These are phyloP conservation scores for Rhincodon typus DNA, from an alignment of 2,797 vertebrate genomes.

Conservation along the genomic window DNA sequence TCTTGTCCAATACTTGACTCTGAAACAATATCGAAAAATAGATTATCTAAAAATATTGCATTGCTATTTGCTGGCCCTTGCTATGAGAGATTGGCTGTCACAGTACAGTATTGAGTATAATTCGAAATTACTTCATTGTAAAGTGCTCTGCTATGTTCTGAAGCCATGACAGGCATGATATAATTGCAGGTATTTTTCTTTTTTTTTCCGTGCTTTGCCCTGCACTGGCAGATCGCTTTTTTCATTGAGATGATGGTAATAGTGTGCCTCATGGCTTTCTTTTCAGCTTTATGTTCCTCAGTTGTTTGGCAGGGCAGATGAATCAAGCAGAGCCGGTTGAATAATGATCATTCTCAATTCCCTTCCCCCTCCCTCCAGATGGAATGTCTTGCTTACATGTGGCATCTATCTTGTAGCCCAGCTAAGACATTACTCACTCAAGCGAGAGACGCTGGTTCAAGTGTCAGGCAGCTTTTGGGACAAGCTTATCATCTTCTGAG, in stretches of 20 bases:
- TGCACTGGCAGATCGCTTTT: not conserved
- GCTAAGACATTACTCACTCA: conserved; percentile 21
- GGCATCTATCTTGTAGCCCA: not conserved
- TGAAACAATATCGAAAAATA: not conserved
- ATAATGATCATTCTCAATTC: not conserved
- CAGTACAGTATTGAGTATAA: not conserved
- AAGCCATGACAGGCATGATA: not conserved
- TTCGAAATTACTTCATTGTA: not conserved
- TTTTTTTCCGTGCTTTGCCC: not conserved
- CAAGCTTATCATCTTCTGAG: conserved; percentile 28
- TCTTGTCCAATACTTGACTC: no score
- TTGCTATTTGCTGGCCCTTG: not conserved
- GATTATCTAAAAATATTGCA: not conserved
- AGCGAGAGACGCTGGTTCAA: conserved; percentile 3
- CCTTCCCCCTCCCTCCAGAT: conserved; percentile 27
- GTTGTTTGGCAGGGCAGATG: conserved; percentile 13
- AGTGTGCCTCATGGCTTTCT: not conserved
- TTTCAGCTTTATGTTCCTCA: not conserved
- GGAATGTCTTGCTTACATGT: conserved; percentile 23
- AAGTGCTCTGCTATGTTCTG: not conserved
- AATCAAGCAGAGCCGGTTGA: not conserved
- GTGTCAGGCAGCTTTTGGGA: conserved; percentile 23
- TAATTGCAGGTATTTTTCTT: not conserved
- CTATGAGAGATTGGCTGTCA: not conserved
- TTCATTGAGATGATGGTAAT: not conserved